Percentiles rank a stretch among this genome's conserved stretches.
These are phyloP conservation scores for Istiophorus platypterus DNA, from an alignment of 2,113 vertebrate species.

Conservation along the genomic window DNA sequence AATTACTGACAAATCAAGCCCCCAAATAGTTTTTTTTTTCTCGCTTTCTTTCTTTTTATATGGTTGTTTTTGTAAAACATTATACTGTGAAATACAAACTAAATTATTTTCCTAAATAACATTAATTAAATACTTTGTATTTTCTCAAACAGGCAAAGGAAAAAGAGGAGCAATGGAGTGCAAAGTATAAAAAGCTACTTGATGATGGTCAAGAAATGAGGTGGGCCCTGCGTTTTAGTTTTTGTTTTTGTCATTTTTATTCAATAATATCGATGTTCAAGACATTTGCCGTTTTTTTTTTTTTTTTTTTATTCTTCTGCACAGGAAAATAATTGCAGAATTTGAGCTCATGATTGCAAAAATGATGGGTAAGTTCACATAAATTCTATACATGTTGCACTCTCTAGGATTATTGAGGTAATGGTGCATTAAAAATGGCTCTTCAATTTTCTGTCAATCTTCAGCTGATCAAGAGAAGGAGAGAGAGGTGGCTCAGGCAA, in stretches of 20 bases:
- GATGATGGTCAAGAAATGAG: constrained; percentile 88
- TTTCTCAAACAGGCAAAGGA: constrained; percentile 81
- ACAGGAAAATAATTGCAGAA: constrained; percentile 90
- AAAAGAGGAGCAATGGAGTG: constrained; percentile 79
- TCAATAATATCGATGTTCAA: not conserved
- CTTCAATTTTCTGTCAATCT: not conserved
- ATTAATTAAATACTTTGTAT: not conserved
- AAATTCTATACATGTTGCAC: not conserved
- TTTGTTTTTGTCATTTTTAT: not conserved
- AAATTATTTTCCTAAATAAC: no score
- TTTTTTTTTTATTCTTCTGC: not conserved
- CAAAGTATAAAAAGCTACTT: constrained; percentile 79
- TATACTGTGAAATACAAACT: no score
- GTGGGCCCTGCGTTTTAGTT: constrained; percentile 72
- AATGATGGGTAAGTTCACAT: constrained; percentile 84
- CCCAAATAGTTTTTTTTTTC: no score
- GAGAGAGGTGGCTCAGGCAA: constrained; percentile 78
- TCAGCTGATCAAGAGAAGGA: constrained; percentile 87
- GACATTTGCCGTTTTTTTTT: not conserved
- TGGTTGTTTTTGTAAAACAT: no score
- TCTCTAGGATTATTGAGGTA: not conserved
- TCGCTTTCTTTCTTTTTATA: no score
- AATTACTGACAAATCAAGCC: no score
- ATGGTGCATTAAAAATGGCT: not conserved
- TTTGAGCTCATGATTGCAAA: constrained; percentile 88